Conservation (phyloP, 2,888 invertebrate genomes). For the Pemphredon lugubris region DNA sequence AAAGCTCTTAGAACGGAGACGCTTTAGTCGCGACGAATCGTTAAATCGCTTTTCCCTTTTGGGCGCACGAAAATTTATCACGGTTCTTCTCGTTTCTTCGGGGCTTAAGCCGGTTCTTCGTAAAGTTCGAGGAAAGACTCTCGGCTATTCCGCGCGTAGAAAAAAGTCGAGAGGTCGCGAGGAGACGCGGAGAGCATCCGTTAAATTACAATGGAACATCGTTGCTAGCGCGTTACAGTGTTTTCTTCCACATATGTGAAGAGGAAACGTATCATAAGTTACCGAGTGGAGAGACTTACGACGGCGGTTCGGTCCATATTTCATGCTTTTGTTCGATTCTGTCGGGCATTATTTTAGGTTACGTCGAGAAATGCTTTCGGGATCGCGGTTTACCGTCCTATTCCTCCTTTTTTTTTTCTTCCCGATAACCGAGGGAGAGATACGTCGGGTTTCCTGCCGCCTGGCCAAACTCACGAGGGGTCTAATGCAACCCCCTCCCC, state of each 20-base stretch:
- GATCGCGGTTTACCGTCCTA: constrained; percentile 71
- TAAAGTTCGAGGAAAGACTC: constrained; percentile 26
- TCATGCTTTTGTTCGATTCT: constrained; percentile 81
- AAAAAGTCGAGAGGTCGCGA: constrained; percentile 36
- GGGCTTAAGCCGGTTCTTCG: constrained; percentile 18
- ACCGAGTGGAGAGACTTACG: constrained; percentile 73
- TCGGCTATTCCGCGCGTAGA: neutral
- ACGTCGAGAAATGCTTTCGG: constrained; percentile 77
- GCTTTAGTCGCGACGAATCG: constrained; percentile 35
- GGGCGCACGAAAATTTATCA: constrained; percentile 31
- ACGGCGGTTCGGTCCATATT: constrained; percentile 75
- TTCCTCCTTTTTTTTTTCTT: constrained; percentile 33
- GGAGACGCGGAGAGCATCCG: constrained; percentile 41
- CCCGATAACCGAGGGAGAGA: constrained; percentile 71
- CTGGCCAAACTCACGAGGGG: constrained; percentile 53
- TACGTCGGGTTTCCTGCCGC: constrained; percentile 76
- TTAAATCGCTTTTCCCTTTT: constrained; percentile 24
- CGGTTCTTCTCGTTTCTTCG: constrained; percentile 29
- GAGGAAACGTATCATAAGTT: constrained; percentile 79
- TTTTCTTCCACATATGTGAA: constrained; percentile 64
- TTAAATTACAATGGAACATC: constrained; percentile 67
- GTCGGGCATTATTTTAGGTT: constrained; percentile 80
- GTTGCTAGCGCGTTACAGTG: constrained; percentile 48
- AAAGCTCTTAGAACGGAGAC: neutral
- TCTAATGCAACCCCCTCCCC: constrained; percentile 57